phyloP scores from a whole-genome alignment of 2,113 vertebrate genomes.

The Bungarus multicinctus region DNA sequence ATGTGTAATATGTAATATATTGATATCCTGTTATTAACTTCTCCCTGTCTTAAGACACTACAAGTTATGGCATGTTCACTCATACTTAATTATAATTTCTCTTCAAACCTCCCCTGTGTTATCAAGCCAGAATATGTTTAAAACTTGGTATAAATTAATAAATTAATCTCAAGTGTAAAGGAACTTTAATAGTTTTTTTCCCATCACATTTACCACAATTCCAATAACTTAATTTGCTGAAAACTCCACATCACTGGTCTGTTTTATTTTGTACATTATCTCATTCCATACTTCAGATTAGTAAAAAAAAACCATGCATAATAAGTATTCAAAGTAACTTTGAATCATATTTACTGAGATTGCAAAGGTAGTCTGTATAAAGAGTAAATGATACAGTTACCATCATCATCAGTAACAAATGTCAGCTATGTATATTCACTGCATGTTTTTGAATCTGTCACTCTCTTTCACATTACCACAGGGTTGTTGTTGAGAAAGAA shows the following conservation, averaged over 20 bases:
- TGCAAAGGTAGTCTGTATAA: background rate
- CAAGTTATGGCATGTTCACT: background rate
- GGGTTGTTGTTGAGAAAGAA: background rate
- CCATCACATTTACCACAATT: background rate
- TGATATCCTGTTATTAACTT: background rate
- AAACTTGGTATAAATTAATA: background rate
- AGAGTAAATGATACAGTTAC: background rate
- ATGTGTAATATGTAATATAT: background rate
- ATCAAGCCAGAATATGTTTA: background rate
- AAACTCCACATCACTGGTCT: background rate
- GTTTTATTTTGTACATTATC: background rate
- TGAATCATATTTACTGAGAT: background rate
- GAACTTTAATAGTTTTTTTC: background rate
- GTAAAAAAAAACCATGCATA: background rate
- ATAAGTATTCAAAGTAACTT: too few relatives aligned
- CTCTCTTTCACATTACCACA: background rate
- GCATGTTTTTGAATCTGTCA: background rate
- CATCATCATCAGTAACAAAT: background rate
- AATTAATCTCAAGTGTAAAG: background rate
- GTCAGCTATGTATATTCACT: background rate
- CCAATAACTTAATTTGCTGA: background rate
- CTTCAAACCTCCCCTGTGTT: background rate
- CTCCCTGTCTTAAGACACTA: background rate
- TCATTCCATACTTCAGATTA: background rate
- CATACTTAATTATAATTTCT: background rate